Evolutionary conservation across 2,888 invertebrate genomes (phyloP).

Genomic region (Euzetes globulus): DNA sequence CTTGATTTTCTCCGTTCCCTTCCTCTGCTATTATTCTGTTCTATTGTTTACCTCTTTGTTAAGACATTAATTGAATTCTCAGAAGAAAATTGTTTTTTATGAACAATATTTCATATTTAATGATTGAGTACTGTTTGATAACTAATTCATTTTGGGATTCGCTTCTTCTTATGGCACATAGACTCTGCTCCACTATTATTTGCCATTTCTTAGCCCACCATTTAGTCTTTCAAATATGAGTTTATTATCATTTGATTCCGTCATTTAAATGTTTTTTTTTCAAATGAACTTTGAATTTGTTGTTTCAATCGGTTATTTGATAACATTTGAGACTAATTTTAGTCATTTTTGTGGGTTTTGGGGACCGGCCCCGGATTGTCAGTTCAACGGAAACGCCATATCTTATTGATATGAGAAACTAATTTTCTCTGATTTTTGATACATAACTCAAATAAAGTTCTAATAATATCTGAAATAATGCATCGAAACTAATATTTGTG

Average conservation of each 20-base stretch:
- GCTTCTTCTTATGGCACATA: too few relatives aligned
- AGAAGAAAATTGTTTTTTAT: neutral
- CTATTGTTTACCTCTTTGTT: neutral
- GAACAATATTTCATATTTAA: conserved; percentile 3
- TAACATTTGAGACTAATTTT: too few relatives aligned
- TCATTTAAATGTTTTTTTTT: too few relatives aligned
- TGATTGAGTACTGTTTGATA: conserved; percentile 1
- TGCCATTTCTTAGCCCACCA: too few relatives aligned
- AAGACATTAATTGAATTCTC: neutral
- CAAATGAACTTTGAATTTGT: too few relatives aligned
- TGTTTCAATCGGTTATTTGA: too few relatives aligned
- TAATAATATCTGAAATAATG: neutral
- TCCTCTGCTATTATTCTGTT: neutral
- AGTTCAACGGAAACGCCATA: neutral
- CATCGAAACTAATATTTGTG: neutral
- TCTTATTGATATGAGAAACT: neutral
- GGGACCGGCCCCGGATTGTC: too few relatives aligned
- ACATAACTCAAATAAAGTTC: neutral
- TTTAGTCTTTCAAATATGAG: too few relatives aligned
- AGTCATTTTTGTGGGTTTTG: too few relatives aligned
- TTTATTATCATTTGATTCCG: too few relatives aligned
- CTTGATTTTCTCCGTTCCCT: neutral
- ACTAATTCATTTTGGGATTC: neutral
- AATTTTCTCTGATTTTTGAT: neutral
- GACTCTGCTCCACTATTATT: too few relatives aligned